Evolutionary conservation across 2,888 invertebrate genomes (phyloP).

Genomic region (Panopea generosa): DNA sequence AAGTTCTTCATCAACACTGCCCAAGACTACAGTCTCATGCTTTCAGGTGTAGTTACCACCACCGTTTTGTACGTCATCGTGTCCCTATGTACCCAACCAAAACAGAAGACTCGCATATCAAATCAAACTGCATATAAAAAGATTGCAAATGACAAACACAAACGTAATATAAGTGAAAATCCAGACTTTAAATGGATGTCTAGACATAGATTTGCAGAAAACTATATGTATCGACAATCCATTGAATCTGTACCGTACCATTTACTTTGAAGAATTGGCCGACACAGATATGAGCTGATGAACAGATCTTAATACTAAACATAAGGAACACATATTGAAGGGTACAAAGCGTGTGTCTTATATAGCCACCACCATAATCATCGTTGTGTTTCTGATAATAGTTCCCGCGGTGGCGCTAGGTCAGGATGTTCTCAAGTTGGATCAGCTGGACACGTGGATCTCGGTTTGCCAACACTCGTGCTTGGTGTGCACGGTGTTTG

Average conservation of each 20-base stretch:
- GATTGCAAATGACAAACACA: background rate
- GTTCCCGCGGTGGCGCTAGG: constrained; percentile 42
- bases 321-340: constrained; percentile 47
- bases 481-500: constrained; percentile 45
- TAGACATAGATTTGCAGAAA: constrained; percentile 71
- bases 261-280: constrained; percentile 70
- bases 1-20: constrained; percentile 75
- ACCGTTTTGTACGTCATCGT: constrained; percentile 71
- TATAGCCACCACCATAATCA: constrained; percentile 22
- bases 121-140: background rate
- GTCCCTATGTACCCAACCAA: constrained; percentile 59
- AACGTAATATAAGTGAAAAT: background rate
- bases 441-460: constrained; percentile 41
- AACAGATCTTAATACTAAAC: constrained; percentile 23
- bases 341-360: constrained; percentile 21
- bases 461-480: constrained; percentile 57
- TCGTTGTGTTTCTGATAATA: constrained; percentile 36
- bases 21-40: constrained; percentile 73
- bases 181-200: background rate
- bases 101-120: too few relatives aligned
- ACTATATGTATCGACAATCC: constrained; percentile 77
- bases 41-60: constrained; percentile 66
- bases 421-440: constrained; percentile 33
- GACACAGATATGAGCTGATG: constrained; percentile 35
- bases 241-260: constrained; percentile 68